These are phyloP conservation scores for Syrmaticus mikado DNA, from an alignment of 2,113 vertebrate genomes.

Conservation along the genomic window DNA sequence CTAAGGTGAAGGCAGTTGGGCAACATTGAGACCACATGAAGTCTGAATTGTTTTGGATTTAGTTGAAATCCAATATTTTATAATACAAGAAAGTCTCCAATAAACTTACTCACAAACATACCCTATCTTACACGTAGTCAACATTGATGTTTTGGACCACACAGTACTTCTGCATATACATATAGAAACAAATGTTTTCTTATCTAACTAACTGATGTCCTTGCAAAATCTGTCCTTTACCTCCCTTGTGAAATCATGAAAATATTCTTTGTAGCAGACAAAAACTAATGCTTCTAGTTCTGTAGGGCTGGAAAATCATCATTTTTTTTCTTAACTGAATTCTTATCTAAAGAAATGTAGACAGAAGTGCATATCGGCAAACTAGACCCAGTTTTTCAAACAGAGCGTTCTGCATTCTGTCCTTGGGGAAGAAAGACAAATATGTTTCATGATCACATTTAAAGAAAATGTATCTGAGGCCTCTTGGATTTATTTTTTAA, in stretches of 20 bases:
- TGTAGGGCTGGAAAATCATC: background rate
- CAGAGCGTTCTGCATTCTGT: background rate
- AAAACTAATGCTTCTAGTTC: background rate
- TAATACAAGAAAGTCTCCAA: background rate
- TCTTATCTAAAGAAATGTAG: background rate
- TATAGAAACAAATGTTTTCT: background rate
- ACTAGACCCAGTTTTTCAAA: background rate
- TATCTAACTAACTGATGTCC: background rate
- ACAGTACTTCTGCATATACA: background rate
- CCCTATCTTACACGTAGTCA: background rate
- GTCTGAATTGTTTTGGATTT: background rate
- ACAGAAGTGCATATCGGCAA: background rate
- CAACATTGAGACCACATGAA: background rate
- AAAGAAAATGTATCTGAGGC: background rate
- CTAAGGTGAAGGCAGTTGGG: background rate
- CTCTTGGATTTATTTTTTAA: background rate
- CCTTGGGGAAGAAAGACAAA: background rate
- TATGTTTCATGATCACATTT: background rate
- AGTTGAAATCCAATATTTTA: background rate
- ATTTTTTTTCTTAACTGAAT: background rate
- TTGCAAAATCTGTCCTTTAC: background rate
- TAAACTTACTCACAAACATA: background rate
- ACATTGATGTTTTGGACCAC: rapidly evolving
- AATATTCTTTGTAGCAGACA: background rate
- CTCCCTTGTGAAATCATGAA: background rate